Base-by-base conservation (phyloP, 2,888 invertebrate species). In the Perizoma flavofasciatum region DNA sequence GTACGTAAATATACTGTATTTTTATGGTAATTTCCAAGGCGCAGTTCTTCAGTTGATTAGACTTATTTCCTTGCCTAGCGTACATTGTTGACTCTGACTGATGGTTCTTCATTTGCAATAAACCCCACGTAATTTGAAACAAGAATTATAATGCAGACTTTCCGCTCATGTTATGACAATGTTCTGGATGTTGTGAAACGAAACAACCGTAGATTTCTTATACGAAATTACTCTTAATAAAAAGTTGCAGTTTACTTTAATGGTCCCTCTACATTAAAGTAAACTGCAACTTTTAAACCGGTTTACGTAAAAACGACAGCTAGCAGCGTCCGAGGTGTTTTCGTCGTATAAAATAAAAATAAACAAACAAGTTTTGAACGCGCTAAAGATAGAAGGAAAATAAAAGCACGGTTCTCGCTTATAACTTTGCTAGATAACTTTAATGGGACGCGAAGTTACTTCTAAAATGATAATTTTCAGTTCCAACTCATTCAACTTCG, bases 111-210 rank as follows among this genome's bases (percentile, higher is more conserved):
- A 37, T 37, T 37, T 37, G 7, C 39, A 52, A 52, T 37, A 37
- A 45, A 37, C 39, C 34, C 33, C 39, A 50, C 10, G 7, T 46
- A 39, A 50, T 56, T 39, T 49, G 45, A 45, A 50, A 43, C 49
- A 37, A 37, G 37, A 6, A 37, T 6, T 37, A 37, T 37, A 49
- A 49, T 35, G 44, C 48, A 49, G 43, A 55, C 49, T 55, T 55
- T 44, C 47, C 37, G 41, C 43, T 61, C 61, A 64, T 35, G 60
- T 66, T 62, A 59, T 49, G 61, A 55, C 54, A 58, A 47, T 46
- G 49, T 53, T 53, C 61, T 52, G 22, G 22, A 3, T 22, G 1
- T 22, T n/a, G n/a, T n/a, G n/a, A n/a, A n/a, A 22, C 22, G 22
- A 22, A 22, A 3, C 22, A 22, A 3, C 22, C 22, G 22, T 22